Evolutionary conservation across 1,140 invertebrate genomes (phyloP).

Genomic region (Saccostrea cuccullata): DNA sequence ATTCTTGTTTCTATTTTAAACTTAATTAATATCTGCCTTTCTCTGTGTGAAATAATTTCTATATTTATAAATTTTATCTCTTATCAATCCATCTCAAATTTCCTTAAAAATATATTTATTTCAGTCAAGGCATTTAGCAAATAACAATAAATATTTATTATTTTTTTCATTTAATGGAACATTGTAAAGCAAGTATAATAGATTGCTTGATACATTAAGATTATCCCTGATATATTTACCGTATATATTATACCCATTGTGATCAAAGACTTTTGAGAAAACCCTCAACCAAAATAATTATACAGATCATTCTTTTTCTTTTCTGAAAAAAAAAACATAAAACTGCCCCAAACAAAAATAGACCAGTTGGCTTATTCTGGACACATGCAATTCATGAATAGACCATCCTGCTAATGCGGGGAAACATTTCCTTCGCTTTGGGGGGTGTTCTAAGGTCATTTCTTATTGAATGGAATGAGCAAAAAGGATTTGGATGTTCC

Average conservation of each 20-base stretch:
- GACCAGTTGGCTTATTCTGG: background rate
- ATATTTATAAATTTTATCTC: too few species aligned
- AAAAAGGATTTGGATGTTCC: conserved; percentile 12
- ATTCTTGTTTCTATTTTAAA: too few species aligned
- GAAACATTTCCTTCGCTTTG: background rate
- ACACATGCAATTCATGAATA: background rate
- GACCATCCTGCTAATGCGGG: background rate
- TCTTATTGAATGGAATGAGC: background rate
- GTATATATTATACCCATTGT: background rate
- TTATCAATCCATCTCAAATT: too few species aligned
- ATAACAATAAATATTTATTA: too few species aligned
- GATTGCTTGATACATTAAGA: too few species aligned
- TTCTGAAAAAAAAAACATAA: background rate
- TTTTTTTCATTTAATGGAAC: too few species aligned
- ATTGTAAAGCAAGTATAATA: too few species aligned
- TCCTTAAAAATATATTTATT: too few species aligned
- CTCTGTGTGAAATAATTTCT: too few species aligned
- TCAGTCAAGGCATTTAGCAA: too few species aligned
- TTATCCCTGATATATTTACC: too few species aligned
- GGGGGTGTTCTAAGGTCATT: background rate
- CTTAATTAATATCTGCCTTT: too few species aligned
- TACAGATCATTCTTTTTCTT: background rate
- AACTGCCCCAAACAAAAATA: background rate
- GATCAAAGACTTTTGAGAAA: background rate
- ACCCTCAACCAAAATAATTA: background rate